phyloP scores from a whole-genome alignment of 2,888 invertebrate species.

The Mallateleia sp. region DNA sequence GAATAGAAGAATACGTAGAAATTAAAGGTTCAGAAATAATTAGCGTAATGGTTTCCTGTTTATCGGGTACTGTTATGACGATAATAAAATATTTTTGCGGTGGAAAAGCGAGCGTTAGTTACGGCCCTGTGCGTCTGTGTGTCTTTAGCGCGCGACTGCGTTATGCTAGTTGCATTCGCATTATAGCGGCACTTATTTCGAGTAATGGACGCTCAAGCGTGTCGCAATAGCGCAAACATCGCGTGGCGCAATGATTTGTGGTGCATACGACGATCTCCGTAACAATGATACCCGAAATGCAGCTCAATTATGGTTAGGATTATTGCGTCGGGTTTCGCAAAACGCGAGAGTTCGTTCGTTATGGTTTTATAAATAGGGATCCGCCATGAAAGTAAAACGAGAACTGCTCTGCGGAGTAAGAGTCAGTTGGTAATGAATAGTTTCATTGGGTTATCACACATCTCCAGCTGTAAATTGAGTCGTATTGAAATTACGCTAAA shows the following conservation, averaged over 20 bases:
- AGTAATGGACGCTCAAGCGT: conserved; percentile 69
- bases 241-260: conserved; percentile 67
- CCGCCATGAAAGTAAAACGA: conserved; percentile 13
- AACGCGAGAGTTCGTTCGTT: not conserved
- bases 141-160: conserved; percentile 44
- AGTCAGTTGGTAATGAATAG: not conserved
- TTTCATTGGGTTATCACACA: not conserved
- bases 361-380: conserved; percentile 16
- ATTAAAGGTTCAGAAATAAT: conserved; percentile 10
- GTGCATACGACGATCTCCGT: conserved; percentile 14
- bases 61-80: not conserved
- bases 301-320: conserved; percentile 11
- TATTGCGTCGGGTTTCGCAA: conserved; percentile 7
- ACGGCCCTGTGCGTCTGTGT: conserved; percentile 55
- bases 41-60: conserved; percentile 9
- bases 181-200: conserved; percentile 65
- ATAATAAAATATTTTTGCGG: conserved; percentile 8
- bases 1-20: no score
- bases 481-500: conserved; percentile 22
- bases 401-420: no score
- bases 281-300: conserved; percentile 44
- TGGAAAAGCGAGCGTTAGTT: conserved; percentile 36
- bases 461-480: conserved; percentile 3
- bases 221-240: conserved; percentile 79
- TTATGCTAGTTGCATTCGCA: conserved; percentile 62